Conservation (phyloP, 2,888 invertebrate species). For the Acleris emargana region DNA sequence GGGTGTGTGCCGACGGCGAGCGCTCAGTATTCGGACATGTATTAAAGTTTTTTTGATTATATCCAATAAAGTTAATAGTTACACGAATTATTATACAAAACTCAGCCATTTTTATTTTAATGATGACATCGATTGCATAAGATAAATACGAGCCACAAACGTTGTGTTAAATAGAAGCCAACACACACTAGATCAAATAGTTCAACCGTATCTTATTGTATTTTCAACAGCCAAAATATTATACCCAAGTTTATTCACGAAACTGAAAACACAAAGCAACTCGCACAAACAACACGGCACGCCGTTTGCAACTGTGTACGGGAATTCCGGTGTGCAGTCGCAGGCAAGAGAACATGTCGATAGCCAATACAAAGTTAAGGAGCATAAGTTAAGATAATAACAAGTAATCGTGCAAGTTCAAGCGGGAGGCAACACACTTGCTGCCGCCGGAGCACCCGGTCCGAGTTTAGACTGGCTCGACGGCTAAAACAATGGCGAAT, state of each 20-base stretch:
- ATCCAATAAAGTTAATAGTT: too few relatives aligned
- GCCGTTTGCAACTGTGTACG: slow-evolving; percentile 50
- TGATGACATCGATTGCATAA: background rate
- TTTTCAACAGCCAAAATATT: slow-evolving; percentile 21
- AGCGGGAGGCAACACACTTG: slow-evolving; percentile 65
- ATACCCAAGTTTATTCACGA: slow-evolving; percentile 25
- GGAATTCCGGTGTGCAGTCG: slow-evolving; percentile 51
- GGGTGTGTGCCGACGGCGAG: background rate
- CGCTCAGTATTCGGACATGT: background rate
- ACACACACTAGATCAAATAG: too few relatives aligned
- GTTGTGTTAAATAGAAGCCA: background rate
- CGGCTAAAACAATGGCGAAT: slow-evolving; percentile 79
- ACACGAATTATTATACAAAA: too few relatives aligned
- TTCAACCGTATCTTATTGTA: background rate
- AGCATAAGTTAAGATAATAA: slow-evolving; percentile 71
- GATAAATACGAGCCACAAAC: background rate
- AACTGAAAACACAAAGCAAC: slow-evolving; percentile 36
- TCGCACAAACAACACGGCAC: slow-evolving; percentile 44
- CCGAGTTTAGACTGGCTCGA: slow-evolving; percentile 70
- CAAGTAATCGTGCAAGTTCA: slow-evolving; percentile 71
- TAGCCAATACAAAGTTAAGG: slow-evolving; percentile 65
- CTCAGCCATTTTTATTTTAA: too few relatives aligned
- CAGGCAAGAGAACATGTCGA: slow-evolving; percentile 52
- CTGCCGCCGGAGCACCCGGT: slow-evolving; percentile 62
- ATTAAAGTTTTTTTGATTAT: background rate